Evolutionary conservation across 2,113 vertebrate genomes (phyloP), one percentile per base, ranked within the genome.

Genomic region (Martes martes): DNA sequence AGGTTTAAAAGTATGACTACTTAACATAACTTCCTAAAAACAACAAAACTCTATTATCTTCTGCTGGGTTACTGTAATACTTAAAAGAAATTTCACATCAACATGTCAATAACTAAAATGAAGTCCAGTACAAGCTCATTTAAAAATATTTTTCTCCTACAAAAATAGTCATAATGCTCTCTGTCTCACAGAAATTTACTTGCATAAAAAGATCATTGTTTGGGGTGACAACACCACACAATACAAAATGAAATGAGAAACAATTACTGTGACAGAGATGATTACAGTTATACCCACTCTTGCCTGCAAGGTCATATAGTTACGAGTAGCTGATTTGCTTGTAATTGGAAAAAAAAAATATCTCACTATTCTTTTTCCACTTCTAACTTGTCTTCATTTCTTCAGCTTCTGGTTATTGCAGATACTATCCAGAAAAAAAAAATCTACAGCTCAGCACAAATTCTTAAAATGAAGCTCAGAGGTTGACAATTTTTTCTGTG

Each of bases 251-350:
- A 97, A 98, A 98, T 96, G 97, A 98, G 95, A 97, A 97, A 98
- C 98, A 98, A 99, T 96, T 88, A 97, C 98, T 94, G 96, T 61
- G 45, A 95, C 95, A 98, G 98, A 96, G 97, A 96, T 28, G 23
- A 98, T 92, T 57, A 36, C 89, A 95, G 98, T 96, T 97, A 95
- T 91, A 95, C 93, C 96, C 98, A 28, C 97, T 98, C 95, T 83
- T 50, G 95, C 67, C 98, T 81, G 91, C 99, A 99, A 99, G 98
- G 99, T 98, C 99, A 98, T 94, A 88, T 15, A 97, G 97, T 89
- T 96, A 96, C 21, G 85, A 95, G 95, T 63, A 96, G 39, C 98
- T 97, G 96, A 84, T 95, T 96, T 83, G 98, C 97, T 98, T 97
- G 79, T 87, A 86, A 96, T 31, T 96, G 84, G 28, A 97, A 98